phyloP scores from a whole-genome alignment of 1,140 invertebrate genomes.

The Tetranychus cinnabarinus region DNA sequence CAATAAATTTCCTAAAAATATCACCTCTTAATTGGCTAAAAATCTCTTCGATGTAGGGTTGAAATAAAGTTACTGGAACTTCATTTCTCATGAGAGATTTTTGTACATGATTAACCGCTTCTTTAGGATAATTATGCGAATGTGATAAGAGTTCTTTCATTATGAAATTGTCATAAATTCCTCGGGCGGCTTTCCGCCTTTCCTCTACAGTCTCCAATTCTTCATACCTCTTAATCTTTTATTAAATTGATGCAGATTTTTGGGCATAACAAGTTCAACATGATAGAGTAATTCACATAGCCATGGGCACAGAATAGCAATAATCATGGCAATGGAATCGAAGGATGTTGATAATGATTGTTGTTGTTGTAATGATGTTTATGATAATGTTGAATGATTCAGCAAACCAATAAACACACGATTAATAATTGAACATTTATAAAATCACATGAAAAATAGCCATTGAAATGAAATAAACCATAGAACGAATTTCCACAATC shows the following conservation, averaged over 20 bases:
- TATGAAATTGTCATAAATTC: conserved; percentile 99
- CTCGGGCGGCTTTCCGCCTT: conserved; percentile 68
- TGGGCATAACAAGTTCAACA: conserved; percentile 3
- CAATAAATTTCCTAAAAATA: conserved; percentile 89
- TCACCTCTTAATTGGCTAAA: conserved; percentile 85
- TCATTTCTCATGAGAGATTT: conserved; percentile 91
- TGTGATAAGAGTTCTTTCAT: conserved; percentile 98
- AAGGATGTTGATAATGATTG: not conserved
- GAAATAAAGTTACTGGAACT: conserved; percentile 86
- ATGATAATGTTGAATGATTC: not conserved
- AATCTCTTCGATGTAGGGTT: conserved; percentile 98
- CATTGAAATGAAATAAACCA: too few relatives aligned
- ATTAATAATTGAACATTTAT: too few relatives aligned
- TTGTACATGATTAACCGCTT: conserved; percentile 86
- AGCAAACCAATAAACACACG: too few relatives aligned
- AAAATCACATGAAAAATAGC: too few relatives aligned
- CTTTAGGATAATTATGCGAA: conserved; percentile 93
- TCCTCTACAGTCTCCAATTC: conserved; percentile 93
- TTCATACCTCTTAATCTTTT: conserved; percentile 89
- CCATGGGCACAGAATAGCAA: too few relatives aligned
- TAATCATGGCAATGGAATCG: not conserved
- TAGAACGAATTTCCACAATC: too few relatives aligned
- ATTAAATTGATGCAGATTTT: conserved; percentile 18
- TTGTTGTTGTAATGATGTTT: too few relatives aligned
- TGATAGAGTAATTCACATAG: not conserved